Evolutionary conservation across 2,113 vertebrate species (phyloP).

Genomic region (Antechinus stuartii): DNA sequence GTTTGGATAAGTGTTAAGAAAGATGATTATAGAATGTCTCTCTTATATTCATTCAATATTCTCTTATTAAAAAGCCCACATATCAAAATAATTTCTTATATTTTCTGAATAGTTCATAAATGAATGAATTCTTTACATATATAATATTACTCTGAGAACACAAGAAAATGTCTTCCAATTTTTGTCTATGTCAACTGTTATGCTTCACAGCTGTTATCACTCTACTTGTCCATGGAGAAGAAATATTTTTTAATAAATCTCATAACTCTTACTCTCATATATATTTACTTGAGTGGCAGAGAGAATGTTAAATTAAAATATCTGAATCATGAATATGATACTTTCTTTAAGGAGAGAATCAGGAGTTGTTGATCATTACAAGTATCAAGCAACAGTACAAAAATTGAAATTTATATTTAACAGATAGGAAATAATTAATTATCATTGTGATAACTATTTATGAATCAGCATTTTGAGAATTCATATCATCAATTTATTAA

Average conservation of each 20-base stretch:
- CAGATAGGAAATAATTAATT: not conserved
- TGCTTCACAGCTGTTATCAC: not conserved
- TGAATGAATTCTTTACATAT: not conserved
- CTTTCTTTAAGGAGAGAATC: not conserved
- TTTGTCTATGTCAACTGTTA: not conserved
- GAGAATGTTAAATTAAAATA: not conserved
- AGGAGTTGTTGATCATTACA: not conserved
- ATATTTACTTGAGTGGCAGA: not conserved
- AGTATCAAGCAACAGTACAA: not conserved
- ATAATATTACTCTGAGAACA: not conserved
- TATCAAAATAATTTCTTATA: not conserved
- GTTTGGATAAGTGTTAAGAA: conserved; percentile 49
- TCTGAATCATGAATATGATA: not conserved
- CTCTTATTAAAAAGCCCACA: not conserved
- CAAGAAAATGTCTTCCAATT: not conserved
- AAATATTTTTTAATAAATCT: not conserved
- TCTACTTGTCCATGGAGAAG: not conserved
- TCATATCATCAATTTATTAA: not conserved
- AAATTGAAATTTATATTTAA: not conserved
- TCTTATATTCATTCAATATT: not conserved
- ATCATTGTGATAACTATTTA: not conserved
- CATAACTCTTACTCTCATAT: not conserved
- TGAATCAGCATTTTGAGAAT: not conserved
- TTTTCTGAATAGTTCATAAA: not conserved
- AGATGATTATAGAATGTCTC: conserved; percentile 10